Conservation (phyloP, 2,113 vertebrate species). For the Myrmecophaga tridactyla region DNA sequence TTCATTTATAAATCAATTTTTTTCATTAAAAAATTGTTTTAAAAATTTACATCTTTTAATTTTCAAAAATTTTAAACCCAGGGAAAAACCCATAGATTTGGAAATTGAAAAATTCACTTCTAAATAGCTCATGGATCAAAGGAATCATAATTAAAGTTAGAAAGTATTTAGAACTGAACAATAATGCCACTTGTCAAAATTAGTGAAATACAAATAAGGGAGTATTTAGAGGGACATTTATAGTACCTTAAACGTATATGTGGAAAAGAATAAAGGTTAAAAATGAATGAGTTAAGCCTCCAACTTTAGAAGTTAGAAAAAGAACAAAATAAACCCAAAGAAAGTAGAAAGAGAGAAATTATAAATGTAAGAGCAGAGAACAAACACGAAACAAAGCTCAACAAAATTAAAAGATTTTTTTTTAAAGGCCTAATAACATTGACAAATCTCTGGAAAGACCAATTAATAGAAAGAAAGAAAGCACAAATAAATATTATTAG, state of each 20-base stretch:
- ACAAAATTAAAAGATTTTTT: background rate
- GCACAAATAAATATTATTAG: background rate
- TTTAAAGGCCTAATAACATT: background rate
- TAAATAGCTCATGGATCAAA: background rate
- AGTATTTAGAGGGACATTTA: background rate
- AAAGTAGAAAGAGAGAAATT: background rate
- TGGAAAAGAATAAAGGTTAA: background rate
- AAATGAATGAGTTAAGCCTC: background rate
- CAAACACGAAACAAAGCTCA: background rate
- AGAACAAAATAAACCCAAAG: background rate
- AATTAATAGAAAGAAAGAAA: background rate
- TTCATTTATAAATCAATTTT: background rate
- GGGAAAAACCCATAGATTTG: background rate
- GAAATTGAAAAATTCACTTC: background rate
- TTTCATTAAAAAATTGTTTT: background rate
- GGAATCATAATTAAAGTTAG: background rate
- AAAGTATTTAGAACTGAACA: background rate
- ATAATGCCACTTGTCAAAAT: background rate
- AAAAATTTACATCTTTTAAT: background rate
- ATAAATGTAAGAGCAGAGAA: background rate
- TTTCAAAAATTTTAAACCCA: background rate
- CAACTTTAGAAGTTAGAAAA: background rate
- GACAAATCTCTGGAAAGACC: background rate
- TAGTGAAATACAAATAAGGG: background rate
- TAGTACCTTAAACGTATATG: background rate